Evolutionary conservation across 2,888 invertebrate genomes (phyloP).

Genomic region (Trissolcus japonicus): DNA sequence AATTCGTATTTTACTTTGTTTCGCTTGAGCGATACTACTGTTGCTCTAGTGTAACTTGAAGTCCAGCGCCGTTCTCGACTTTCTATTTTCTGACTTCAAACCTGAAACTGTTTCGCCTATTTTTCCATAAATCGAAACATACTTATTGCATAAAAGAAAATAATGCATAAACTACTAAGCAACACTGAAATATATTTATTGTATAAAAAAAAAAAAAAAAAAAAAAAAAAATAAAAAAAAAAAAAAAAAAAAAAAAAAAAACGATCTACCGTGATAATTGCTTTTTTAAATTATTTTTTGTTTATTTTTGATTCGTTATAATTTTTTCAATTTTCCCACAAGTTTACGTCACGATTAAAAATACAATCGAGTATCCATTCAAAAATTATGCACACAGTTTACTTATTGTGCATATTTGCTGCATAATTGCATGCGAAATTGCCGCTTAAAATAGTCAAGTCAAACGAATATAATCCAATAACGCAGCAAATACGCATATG

Average conservation of each 20-base stretch:
- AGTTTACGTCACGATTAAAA: neutral
- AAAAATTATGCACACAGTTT: neutral
- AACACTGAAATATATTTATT: no score
- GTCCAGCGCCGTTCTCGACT: slow-evolving; percentile 36
- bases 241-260: no score
- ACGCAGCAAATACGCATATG: slow-evolving; percentile 16
- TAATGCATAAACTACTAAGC: neutral
- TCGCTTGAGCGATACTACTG: slow-evolving; percentile 53
- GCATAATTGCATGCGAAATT: slow-evolving; percentile 12
- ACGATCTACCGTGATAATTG: no score
- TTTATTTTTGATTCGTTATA: no score
- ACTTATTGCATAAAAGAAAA: slow-evolving; percentile 11
- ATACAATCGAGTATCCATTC: neutral
- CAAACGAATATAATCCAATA: slow-evolving; percentile 11
- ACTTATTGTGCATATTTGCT: neutral
- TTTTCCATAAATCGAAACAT: slow-evolving; percentile 13
- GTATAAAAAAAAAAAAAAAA: no score
- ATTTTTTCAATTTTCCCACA: no score
- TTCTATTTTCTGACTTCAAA: slow-evolving; percentile 35
- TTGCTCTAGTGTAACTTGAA: slow-evolving; percentile 43
- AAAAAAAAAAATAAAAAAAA: no score
- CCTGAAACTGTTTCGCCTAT: slow-evolving; percentile 23
- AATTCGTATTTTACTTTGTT: slow-evolving; percentile 61
- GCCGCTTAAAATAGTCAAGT: slow-evolving; percentile 4
- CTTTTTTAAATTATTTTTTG: no score